Conservation (phyloP, 2,113 vertebrate genomes). For the Passer montanus region DNA sequence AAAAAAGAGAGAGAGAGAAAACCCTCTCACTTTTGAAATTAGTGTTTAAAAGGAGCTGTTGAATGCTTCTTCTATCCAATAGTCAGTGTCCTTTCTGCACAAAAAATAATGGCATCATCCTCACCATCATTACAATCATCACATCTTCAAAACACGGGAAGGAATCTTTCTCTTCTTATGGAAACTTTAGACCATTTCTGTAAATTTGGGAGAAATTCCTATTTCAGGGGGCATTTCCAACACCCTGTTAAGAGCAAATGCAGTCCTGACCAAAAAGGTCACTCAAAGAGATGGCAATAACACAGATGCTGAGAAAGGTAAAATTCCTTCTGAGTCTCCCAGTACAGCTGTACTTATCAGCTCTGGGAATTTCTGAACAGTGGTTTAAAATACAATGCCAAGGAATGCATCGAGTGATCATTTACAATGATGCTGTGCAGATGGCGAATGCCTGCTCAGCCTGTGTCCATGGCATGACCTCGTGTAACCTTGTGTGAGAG, state of each 20-base stretch:
- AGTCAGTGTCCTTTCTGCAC: background rate
- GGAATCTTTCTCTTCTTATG: background rate
- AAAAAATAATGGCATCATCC: background rate
- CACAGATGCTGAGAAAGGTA: background rate
- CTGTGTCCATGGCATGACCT: background rate
- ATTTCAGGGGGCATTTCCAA: background rate
- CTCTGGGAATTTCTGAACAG: background rate
- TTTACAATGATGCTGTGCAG: background rate
- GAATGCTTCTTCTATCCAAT: background rate
- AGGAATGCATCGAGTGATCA: background rate
- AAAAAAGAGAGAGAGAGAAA: background rate
- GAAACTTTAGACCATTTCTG: background rate
- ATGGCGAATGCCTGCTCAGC: background rate
- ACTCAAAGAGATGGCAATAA: background rate
- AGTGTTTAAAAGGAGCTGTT: slow-evolving; percentile 1
- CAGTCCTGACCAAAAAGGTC: background rate
- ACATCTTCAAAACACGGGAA: background rate
- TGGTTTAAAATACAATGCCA: background rate
- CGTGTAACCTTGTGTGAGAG: background rate
- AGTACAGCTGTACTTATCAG: background rate
- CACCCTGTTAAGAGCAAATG: background rate
- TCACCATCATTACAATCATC: background rate
- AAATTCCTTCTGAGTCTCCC: background rate
- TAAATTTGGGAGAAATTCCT: slow-evolving; percentile 16
- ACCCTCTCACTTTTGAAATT: background rate